Conservation (phyloP, 2,113 vertebrate genomes). For the Psittacula cyanocephala region DNA sequence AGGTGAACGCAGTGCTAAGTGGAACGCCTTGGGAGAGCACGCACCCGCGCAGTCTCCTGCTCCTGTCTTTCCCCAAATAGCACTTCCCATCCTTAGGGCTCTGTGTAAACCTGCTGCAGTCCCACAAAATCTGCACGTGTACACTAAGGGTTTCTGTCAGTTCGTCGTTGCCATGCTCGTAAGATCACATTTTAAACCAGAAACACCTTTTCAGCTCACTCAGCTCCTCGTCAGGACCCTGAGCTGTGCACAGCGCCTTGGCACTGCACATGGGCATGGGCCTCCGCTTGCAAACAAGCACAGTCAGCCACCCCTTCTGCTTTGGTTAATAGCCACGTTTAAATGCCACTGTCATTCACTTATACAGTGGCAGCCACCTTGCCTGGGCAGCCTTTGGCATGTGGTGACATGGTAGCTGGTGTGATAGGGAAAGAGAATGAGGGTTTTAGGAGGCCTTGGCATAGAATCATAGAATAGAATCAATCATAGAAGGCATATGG, state of each 20-base stretch:
- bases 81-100: accelerated
- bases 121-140: neutral
- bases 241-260: neutral
- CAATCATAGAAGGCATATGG: neutral
- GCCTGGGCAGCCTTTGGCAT: neutral
- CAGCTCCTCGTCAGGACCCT: neutral
- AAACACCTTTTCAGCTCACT: neutral
- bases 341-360: neutral
- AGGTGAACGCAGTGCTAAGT: neutral
- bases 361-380: accelerated
- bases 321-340: neutral
- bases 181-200: neutral
- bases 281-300: too few relatives aligned
- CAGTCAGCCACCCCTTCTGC: accelerated
- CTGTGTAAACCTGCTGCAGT: neutral
- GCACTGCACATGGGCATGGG: neutral
- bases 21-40: neutral
- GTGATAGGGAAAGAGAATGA: neutral
- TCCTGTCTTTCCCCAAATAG: neutral
- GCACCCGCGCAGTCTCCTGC: accelerated
- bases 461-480: neutral
- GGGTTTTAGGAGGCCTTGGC: neutral
- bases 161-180: neutral
- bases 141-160: neutral
- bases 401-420: neutral